A percentile compares a stretch with the other conserved stretches of the same genome.
Evolutionary conservation across 2,113 vertebrate genomes (phyloP).

Genomic region (Carassius auratus): DNA sequence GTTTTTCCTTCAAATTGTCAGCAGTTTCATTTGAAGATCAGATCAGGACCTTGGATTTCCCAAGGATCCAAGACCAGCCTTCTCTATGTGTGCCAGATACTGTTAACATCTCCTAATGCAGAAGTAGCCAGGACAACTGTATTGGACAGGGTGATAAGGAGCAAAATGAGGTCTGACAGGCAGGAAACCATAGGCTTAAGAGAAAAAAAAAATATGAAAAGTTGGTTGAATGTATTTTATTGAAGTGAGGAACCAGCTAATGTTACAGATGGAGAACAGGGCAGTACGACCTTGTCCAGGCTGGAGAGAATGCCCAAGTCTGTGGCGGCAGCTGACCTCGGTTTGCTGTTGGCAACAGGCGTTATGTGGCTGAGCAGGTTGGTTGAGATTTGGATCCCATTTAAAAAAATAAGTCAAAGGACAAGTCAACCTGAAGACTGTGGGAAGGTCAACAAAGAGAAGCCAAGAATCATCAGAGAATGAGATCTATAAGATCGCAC

Average conservation of each 20-base stretch:
- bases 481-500: not conserved
- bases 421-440: not conserved
- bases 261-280: not conserved
- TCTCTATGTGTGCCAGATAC: not conserved
- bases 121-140: not conserved
- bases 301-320: not conserved
- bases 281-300: not conserved
- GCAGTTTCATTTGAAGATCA: slow-evolving; percentile 18
- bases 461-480: slow-evolving; percentile 1
- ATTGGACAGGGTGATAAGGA: not conserved
- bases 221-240: not conserved
- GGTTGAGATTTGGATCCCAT: not conserved
- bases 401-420: not conserved
- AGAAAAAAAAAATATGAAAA: slow-evolving; percentile 7
- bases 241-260: not conserved
- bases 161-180: not conserved
- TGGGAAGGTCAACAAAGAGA: not conserved
- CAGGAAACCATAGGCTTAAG: not conserved
- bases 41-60: slow-evolving; percentile 15
- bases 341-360: not conserved
- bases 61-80: not conserved
- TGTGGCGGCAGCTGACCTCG: not conserved
- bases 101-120: slow-evolving; percentile 1
- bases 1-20: not conserved
- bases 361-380: not conserved